These are phyloP conservation scores for Contarinia nasturtii DNA, from an alignment of 1,140 invertebrate genomes.

Conservation along the genomic window DNA sequence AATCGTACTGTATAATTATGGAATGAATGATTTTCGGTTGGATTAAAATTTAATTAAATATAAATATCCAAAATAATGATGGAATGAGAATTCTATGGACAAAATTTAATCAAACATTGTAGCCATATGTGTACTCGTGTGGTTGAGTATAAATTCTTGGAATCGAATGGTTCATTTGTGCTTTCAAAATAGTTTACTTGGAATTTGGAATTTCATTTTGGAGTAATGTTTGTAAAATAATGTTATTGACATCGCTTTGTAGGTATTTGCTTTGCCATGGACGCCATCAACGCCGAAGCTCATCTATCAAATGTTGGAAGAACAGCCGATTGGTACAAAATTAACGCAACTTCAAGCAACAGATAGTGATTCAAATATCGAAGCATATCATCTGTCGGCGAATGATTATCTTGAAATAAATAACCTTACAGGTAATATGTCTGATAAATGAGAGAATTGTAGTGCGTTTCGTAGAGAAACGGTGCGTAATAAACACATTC, in stretches of 20 bases:
- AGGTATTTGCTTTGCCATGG: constrained; percentile 47
- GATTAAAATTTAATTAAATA: too few species aligned
- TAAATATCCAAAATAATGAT: too few species aligned
- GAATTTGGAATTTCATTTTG: too few species aligned
- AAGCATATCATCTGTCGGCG: constrained; percentile 33
- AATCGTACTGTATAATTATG: too few species aligned
- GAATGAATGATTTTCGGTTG: too few species aligned
- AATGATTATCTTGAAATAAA: constrained; percentile 62
- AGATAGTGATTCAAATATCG: constrained; percentile 67
- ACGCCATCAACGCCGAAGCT: constrained; percentile 46
- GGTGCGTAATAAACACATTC: not conserved
- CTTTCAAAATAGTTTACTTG: too few species aligned
- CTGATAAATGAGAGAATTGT: not conserved
- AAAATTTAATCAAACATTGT: too few species aligned
- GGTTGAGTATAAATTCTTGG: too few species aligned
- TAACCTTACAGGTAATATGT: constrained; percentile 39
- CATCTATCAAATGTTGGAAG: constrained; percentile 55
- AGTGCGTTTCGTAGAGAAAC: not conserved
- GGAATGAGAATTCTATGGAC: too few species aligned
- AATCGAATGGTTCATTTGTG: too few species aligned
- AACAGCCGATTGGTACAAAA: constrained; percentile 60
- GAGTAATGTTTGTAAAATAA: too few species aligned
- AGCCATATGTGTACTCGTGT: too few species aligned
- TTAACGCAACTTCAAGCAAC: constrained; percentile 61
- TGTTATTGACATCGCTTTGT: not conserved